A percentile compares a stretch with the other conserved stretches of the same genome.
Evolutionary conservation across 1,140 invertebrate genomes (phyloP).

Genomic region (Drosophila nigrodunni): DNA sequence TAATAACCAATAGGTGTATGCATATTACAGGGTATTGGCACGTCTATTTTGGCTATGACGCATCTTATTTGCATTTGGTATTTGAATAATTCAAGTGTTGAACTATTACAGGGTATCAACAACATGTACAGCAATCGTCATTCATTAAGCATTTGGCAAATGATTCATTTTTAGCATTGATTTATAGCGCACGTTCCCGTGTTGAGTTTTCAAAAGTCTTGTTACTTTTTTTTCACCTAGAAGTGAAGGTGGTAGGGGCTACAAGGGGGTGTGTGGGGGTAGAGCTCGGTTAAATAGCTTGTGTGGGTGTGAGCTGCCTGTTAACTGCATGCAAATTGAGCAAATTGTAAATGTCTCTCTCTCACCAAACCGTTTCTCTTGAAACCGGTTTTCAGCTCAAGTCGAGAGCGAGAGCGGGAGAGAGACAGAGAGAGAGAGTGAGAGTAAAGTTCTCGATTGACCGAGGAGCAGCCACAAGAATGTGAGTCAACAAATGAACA

Average conservation of each 20-base stretch:
- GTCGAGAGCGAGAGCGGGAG: too few species aligned
- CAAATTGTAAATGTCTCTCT: constrained; percentile 9
- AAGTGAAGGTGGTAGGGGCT: background rate
- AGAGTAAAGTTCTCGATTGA: constrained; percentile 28
- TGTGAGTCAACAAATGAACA: constrained; percentile 32
- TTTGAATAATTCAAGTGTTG: background rate
- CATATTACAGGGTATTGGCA: background rate
- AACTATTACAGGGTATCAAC: constrained; percentile 28
- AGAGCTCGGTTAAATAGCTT: constrained; percentile 45
- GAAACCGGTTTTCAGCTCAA: constrained; percentile 55
- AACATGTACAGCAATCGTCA: constrained; percentile 43
- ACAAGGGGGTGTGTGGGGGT: background rate
- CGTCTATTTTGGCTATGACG: background rate
- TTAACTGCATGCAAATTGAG: constrained; percentile 68
- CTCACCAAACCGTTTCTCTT: background rate
- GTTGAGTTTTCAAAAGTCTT: constrained; percentile 10
- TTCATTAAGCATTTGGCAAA: constrained; percentile 66
- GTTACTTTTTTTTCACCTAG: background rate
- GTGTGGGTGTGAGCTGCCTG: constrained; percentile 39
- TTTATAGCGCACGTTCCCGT: constrained; percentile 65
- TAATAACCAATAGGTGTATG: too few species aligned
- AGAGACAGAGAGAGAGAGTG: too few species aligned
- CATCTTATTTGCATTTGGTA: background rate
- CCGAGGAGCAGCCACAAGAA: constrained; percentile 15
- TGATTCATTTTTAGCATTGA: constrained; percentile 75